phyloP scores from a whole-genome alignment of 2,797 vertebrate genomes.

The Pagetopsis macropterus region DNA sequence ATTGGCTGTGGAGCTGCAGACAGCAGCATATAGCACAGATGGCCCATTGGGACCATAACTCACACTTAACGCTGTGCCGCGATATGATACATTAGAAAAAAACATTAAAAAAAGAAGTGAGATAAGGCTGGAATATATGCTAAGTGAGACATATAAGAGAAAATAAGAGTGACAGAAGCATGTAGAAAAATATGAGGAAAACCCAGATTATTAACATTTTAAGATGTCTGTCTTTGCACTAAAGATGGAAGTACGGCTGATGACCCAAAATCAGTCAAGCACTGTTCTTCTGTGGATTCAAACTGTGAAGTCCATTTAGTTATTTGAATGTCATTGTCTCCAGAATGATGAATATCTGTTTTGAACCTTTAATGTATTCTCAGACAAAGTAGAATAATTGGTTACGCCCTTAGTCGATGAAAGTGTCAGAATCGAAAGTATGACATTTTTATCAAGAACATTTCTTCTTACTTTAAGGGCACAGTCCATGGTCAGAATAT shows the following conservation, averaged over 20 bases:
- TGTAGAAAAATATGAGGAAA: background rate
- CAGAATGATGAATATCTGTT: slow-evolving; percentile 10
- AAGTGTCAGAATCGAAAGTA: background rate
- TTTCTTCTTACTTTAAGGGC: background rate
- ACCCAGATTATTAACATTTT: background rate
- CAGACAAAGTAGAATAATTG: background rate
- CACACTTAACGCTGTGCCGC: slow-evolving; percentile 33
- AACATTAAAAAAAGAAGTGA: slow-evolving; percentile 5
- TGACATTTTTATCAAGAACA: slow-evolving; percentile 12
- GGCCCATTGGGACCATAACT: slow-evolving; percentile 52
- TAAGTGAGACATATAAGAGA: background rate
- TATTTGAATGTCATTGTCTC: background rate
- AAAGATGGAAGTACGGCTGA: background rate
- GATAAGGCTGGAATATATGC: background rate
- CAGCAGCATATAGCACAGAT: slow-evolving; percentile 46
- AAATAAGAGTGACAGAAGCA: background rate
- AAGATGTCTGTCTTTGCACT: background rate
- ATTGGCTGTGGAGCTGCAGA: slow-evolving; percentile 34
- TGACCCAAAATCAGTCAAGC: background rate
- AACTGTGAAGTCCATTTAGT: background rate
- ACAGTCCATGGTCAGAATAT: slow-evolving; percentile 3
- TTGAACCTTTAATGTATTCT: background rate
- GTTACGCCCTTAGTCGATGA: background rate
- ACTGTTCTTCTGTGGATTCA: background rate
- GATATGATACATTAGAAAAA: slow-evolving; percentile 35